Evolutionary conservation across 2,113 vertebrate species (phyloP), one percentile per base, ranked within the genome.

Genomic region (Semicossyphus pulcher): DNA sequence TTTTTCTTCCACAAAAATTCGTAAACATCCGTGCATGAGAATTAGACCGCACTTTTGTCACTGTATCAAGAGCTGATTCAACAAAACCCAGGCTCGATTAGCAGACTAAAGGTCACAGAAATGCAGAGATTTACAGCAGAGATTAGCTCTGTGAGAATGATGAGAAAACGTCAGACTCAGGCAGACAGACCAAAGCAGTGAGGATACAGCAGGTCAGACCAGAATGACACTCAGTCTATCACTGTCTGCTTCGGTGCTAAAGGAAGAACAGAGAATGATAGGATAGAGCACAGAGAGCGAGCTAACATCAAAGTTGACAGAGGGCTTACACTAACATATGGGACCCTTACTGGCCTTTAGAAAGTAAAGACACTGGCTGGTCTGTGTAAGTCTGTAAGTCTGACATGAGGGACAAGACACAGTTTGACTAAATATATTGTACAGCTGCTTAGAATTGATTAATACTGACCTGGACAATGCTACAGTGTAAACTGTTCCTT

Each of bases 201-300:
- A 52, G 36, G 45, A 31, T 51, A 32, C 48, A 26, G 49, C 41
- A 51, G 76, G 65, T 75, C 70, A 65, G 53, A 1, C 29, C 23
- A 42, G 25, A 57, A 54, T 52, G 62, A 68, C 66, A 76, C 64
- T 31, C 61, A 42, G 61, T 67, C 79, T 44, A 44, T 72, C 80
- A 68, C 48, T 2, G 34, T 10, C 67, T 63, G 49, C 15, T 20
- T 60, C 53, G 21, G 48, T 21, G 48, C 67, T 25, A 29, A n/a
- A 52, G 41, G 12, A 74, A 60, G 31, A 70, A 28, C 37, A 73
- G 28, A 20, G 47, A 66, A 16, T 23, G 10, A 81, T 14, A 37
- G 0, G 8, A n/a, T 15, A 41, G n/a, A 58, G 21, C n/a, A 48
- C 45, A 41, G 18, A 65, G 41, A 49, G 37, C 3, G 0, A 56